Base-by-base conservation (phyloP, 2,113 vertebrate genomes). In the Engystomops pustulosus region DNA sequence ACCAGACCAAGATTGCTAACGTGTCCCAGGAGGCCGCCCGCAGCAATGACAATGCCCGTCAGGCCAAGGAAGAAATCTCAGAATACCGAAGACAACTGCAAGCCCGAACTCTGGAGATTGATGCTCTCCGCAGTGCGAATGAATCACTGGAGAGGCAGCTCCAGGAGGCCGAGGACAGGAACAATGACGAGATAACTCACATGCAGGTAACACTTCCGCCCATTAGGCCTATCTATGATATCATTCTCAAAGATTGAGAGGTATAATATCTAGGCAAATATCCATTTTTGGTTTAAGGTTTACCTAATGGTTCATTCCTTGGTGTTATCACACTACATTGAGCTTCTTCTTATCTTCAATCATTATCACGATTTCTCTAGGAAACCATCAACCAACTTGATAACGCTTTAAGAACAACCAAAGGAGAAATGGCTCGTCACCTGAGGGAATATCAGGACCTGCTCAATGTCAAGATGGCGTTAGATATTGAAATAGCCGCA, bases 71-170 rank as follows among this genome's bases (percentile, higher is more conserved):
- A 82, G 95, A 97, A 91, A 94, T 95, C 3, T 88, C 91, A 58
- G 94, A 95, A 85, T 96, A 96, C 89, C 92, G 95, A 65, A 86
- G 92, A 32, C 88, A 93, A 86, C 93, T 96, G 7, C 94, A 93
- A 83, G 89, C 93, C 34, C 92, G 94, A 58, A 94, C 94, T 0
- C 90, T 93, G 0, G 95, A 95, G 91, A 92, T 96, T 3, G 95
- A 96, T 47, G 90, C 91, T 30, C 89, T 96, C 38, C 88, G 90
- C 17, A 94, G 91, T n/a, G 91, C 93, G 87, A 94, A 95, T 81
- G 89, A 94, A 32, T 93, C 93, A 1, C 88, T 96, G 4, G 92
- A 93, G 51, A 91, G 90, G 80, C 94, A 95, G 85, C 92, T 95
- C 88, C 91, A 92, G 72, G 93, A 94, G 60, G 89, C 94, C 80